phyloP scores from a whole-genome alignment of 1,140 invertebrate genomes.

The Philopotamus ludificatus region DNA sequence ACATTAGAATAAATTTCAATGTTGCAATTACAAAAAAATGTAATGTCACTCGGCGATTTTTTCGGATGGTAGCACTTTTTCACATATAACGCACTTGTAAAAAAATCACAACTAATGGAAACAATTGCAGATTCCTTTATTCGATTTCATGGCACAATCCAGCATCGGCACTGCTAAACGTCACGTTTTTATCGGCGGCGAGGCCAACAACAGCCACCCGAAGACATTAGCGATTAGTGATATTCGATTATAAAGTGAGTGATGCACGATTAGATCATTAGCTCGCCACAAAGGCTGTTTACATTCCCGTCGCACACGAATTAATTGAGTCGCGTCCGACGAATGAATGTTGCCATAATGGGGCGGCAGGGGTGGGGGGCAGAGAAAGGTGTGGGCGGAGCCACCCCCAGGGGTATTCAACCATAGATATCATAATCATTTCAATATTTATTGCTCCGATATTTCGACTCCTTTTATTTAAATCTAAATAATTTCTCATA shows the following conservation, averaged over 20 bases:
- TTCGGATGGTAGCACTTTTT: too few relatives aligned
- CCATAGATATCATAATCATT: too few relatives aligned
- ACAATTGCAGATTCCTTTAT: too few relatives aligned
- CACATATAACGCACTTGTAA: too few relatives aligned
- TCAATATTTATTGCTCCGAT: too few relatives aligned
- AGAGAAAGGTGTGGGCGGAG: conserved; percentile 12
- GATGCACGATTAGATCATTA: conserved; percentile 1
- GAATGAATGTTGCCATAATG: conserved; percentile 9
- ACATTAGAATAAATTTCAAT: too few relatives aligned
- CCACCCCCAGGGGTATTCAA: background rate
- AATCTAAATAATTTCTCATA: too few relatives aligned
- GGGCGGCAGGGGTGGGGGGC: conserved; percentile 2
- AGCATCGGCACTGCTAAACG: background rate
- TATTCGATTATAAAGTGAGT: conserved; percentile 4
- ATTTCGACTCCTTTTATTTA: too few relatives aligned
- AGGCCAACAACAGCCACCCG: background rate
- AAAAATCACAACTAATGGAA: too few relatives aligned
- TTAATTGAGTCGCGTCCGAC: conserved; percentile 25
- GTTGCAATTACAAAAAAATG: too few relatives aligned
- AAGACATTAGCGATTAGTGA: background rate
- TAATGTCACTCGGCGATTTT: too few relatives aligned
- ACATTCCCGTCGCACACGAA: conserved; percentile 14
- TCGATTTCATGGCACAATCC: background rate
- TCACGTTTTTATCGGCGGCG: background rate
- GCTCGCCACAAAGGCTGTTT: conserved; percentile 13